These are phyloP conservation scores for Dysmachus trigonus DNA, from an alignment of 2,888 invertebrate species.

Conservation along the genomic window DNA sequence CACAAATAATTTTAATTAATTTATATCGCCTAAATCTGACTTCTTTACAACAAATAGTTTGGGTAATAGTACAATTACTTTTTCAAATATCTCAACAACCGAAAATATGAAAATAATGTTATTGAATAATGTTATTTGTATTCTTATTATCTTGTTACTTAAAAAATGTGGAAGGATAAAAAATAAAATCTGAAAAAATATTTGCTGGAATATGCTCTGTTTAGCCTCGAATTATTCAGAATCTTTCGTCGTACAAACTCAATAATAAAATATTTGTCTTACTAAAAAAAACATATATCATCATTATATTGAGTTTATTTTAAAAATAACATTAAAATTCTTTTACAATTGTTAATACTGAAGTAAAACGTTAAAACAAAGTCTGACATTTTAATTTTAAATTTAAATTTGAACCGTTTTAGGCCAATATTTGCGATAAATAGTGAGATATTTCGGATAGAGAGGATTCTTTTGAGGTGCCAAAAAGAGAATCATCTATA, in stretches of 20 bases:
- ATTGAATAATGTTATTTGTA: no score
- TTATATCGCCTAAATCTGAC: no score
- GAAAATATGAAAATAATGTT: no score
- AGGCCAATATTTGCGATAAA: slow-evolving; percentile 23
- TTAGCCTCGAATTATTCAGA: not conserved
- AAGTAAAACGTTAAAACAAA: not conserved
- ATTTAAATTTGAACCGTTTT: not conserved
- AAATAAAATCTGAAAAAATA: no score
- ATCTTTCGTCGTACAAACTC: not conserved
- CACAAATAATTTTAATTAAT: no score
- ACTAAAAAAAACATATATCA: not conserved
- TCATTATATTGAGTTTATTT: not conserved
- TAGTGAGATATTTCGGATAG: slow-evolving; percentile 24
- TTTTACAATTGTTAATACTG: not conserved
- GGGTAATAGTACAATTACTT: no score
- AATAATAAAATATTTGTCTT: not conserved
- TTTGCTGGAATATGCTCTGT: no score
- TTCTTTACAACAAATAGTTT: no score
- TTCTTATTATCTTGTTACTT: no score
- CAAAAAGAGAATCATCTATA: not conserved
- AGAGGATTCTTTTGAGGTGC: slow-evolving; percentile 12
- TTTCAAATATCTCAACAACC: no score
- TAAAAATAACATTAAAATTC: not conserved
- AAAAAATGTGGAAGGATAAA: no score
- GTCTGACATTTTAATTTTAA: not conserved